phyloP scores from a whole-genome alignment of 2,113 vertebrate species.

The Bettongia penicillata region DNA sequence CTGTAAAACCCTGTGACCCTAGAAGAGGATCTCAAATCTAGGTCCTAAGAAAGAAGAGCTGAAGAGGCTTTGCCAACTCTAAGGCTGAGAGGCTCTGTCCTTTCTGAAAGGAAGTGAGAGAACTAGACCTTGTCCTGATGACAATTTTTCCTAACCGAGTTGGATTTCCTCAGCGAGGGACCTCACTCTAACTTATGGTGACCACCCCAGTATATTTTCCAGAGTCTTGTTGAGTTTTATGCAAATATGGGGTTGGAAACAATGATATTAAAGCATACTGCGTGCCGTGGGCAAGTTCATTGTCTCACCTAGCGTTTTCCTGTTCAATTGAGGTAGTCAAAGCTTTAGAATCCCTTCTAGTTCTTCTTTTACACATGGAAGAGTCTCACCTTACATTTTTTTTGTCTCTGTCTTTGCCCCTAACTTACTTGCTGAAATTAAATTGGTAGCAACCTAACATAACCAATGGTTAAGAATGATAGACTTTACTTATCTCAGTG shows the following conservation, averaged over 20 bases:
- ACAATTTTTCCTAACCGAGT: background rate
- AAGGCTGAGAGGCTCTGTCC: background rate
- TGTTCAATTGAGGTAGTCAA: background rate
- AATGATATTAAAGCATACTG: background rate
- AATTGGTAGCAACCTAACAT: background rate
- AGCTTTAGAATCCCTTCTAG: background rate
- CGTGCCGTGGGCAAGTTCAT: no score
- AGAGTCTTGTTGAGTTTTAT: background rate
- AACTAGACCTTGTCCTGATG: background rate
- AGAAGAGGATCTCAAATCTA: no score
- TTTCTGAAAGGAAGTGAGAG: no score
- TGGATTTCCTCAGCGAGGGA: background rate
- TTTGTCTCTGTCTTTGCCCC: background rate
- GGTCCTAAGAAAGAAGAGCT: background rate
- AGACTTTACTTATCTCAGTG: conserved; percentile 62
- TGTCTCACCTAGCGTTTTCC: no score
- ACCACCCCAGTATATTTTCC: background rate
- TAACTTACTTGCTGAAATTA: background rate
- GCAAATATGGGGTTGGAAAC: background rate
- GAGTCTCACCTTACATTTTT: background rate
- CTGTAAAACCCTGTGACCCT: background rate
- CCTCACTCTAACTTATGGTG: background rate
- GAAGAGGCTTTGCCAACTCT: background rate
- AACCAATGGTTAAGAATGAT: conserved; percentile 60
- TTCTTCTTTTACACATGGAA: background rate